A percentile compares a stretch with the other conserved stretches of the same genome.
Conservation (phyloP, 2,113 vertebrate genomes). For the Entelurus aequoreus region DNA sequence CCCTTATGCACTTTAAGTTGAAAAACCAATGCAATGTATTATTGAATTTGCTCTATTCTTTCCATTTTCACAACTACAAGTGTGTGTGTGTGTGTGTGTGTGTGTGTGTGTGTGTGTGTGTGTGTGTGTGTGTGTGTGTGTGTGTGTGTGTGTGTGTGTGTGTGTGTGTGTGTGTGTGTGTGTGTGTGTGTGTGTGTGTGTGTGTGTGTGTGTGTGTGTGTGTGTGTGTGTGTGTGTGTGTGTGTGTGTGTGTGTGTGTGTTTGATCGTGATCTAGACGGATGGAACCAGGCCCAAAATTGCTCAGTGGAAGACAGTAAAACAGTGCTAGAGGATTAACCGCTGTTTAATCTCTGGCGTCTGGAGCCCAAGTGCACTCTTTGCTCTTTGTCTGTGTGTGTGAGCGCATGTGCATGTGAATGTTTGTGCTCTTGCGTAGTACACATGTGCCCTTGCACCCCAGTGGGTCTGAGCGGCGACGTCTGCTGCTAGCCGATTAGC, state of each 20-base stretch:
- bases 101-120: too few relatives aligned
- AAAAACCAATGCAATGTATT: too few relatives aligned
- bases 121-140: too few relatives aligned
- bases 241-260: not conserved
- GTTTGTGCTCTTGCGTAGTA: conserved; percentile 8
- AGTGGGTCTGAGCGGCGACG: conserved; percentile 40
- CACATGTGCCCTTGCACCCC: conserved; percentile 17
- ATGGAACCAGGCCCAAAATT: conserved; percentile 46
- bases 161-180: not conserved
- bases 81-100: too few relatives aligned
- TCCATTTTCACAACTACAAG: too few relatives aligned
- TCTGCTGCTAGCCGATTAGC: conserved; percentile 65
- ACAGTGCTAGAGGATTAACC: conserved; percentile 60
- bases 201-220: conserved; percentile 10
- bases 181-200: conserved; percentile 14
- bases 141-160: not conserved
- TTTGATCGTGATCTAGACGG: conserved; percentile 25
- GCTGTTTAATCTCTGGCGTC: conserved; percentile 51
- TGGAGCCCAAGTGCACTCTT: conserved; percentile 32
- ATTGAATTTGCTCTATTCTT: too few relatives aligned
- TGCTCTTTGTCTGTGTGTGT: conserved; percentile 17
- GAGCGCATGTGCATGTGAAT: not conserved
- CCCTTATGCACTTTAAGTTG: too few relatives aligned
- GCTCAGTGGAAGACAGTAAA: conserved; percentile 50
- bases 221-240: conserved; percentile 3